Evolutionary conservation across 2,113 vertebrate species (phyloP).

Genomic region (Nymphicus hollandicus): DNA sequence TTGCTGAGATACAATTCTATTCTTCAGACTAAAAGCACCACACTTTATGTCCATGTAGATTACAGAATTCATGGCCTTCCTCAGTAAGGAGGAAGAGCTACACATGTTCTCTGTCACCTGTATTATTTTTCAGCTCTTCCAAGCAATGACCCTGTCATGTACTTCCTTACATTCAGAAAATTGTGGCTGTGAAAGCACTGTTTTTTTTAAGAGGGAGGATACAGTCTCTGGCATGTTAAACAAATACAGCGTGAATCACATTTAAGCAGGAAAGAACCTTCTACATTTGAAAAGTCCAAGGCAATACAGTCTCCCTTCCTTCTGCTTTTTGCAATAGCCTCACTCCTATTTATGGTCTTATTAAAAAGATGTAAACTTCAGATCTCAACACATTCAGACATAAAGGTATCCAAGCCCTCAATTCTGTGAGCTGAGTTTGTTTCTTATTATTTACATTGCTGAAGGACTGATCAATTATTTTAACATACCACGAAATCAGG

Average conservation of each 20-base stretch:
- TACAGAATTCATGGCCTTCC: neutral
- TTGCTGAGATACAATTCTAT: neutral
- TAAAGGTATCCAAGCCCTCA: neutral
- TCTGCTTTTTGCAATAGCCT: neutral
- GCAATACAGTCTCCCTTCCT: neutral
- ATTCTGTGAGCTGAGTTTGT: neutral
- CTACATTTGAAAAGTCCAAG: neutral
- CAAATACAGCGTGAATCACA: neutral
- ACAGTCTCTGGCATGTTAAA: neutral
- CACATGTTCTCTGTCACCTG: neutral
- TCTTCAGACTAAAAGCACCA: neutral
- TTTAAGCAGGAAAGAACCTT: neutral
- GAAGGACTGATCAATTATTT: neutral
- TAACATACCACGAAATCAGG: neutral
- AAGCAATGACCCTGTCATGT: neutral
- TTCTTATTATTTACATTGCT: neutral
- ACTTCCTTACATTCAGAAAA: neutral
- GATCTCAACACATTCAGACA: neutral
- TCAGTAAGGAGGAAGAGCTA: neutral
- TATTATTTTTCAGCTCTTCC: neutral
- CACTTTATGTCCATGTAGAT: fast-evolving
- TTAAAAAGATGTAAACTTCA: neutral
- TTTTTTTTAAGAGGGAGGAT: neutral
- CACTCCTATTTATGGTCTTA: neutral
- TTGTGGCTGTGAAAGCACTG: neutral